Percentiles rank a stretch among this genome's conserved stretches.
These are phyloP conservation scores for Chlorops oryzae DNA, from an alignment of 1,140 invertebrate genomes.

Conservation along the genomic window DNA sequence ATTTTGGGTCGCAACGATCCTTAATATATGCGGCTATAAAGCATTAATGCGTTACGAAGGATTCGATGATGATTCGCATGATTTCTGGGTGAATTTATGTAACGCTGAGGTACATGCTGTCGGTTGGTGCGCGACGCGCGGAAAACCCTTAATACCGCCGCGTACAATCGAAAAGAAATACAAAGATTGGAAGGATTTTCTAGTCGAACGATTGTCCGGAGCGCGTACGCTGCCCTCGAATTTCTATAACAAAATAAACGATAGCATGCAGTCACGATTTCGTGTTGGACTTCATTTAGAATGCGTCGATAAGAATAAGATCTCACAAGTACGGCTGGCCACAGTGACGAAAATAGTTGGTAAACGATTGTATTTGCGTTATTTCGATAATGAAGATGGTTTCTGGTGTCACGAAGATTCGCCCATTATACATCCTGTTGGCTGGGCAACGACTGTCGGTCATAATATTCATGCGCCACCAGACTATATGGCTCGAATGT, in stretches of 20 bases:
- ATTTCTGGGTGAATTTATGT: slow-evolving; percentile 95
- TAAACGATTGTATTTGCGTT: slow-evolving; percentile 82
- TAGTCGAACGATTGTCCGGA: slow-evolving; percentile 85
- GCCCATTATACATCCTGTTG: slow-evolving; percentile 88
- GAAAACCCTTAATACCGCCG: slow-evolving; percentile 90
- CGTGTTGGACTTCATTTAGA: slow-evolving; percentile 78
- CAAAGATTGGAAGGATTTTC: slow-evolving; percentile 91
- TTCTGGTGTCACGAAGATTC: slow-evolving; percentile 97
- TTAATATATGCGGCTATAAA: slow-evolving; percentile 86
- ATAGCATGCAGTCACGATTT: slow-evolving; percentile 76
- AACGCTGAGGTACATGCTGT: slow-evolving; percentile 90
- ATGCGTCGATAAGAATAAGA: slow-evolving; percentile 92
- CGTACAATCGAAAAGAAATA: slow-evolving; percentile 86
- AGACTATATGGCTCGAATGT: slow-evolving; percentile 65
- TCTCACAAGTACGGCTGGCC: slow-evolving; percentile 87
- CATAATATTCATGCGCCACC: slow-evolving; percentile 78
- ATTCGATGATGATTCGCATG: slow-evolving; percentile 81
- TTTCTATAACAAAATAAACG: slow-evolving; percentile 82
- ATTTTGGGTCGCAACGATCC: slow-evolving; percentile 92
- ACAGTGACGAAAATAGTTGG: slow-evolving; percentile 85
- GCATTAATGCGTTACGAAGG: slow-evolving; percentile 91
- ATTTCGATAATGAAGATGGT: slow-evolving; percentile 79
- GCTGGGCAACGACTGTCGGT: slow-evolving; percentile 84
- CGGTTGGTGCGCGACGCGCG: slow-evolving; percentile 93
- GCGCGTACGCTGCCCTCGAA: slow-evolving; percentile 86